Percentiles rank a stretch among this genome's conserved stretches.
phyloP scores from a whole-genome alignment of 1,140 invertebrate genomes.

The Coptotermes formosanus region DNA sequence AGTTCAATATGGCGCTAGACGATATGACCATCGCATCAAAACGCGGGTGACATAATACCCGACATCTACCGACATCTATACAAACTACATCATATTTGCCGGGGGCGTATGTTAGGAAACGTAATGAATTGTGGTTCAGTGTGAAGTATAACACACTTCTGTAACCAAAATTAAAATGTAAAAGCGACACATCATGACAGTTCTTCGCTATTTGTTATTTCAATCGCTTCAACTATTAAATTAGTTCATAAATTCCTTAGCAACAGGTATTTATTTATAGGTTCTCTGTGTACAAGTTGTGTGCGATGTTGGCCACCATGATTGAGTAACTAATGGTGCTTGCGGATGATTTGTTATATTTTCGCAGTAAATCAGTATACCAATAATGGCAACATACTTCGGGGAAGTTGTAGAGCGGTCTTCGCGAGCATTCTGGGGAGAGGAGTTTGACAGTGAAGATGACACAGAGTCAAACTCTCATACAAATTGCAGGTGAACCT shows the following conservation, averaged over 20 bases:
- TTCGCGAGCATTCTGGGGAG: conserved; percentile 48
- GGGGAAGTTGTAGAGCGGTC: conserved; percentile 45
- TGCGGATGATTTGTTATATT: too few relatives aligned
- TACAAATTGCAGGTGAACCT: not conserved
- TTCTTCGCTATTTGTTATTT: too few relatives aligned
- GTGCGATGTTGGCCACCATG: too few relatives aligned
- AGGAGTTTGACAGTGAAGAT: conserved; percentile 40
- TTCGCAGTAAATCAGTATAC: not conserved
- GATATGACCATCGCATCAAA: not conserved
- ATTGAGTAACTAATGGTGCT: too few relatives aligned
- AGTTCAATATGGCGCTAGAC: conserved; percentile 27
- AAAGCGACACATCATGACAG: too few relatives aligned
- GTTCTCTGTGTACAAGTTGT: too few relatives aligned
- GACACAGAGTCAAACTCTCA: not conserved
- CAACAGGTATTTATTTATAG: too few relatives aligned
- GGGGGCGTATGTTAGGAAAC: not conserved
- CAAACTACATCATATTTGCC: not conserved
- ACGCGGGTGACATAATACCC: not conserved
- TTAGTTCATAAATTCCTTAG: too few relatives aligned
- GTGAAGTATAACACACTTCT: too few relatives aligned
- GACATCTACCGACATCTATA: not conserved
- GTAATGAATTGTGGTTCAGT: too few relatives aligned
- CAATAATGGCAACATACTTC: conserved; percentile 44
- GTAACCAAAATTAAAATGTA: too few relatives aligned
- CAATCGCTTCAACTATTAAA: too few relatives aligned